A percentile compares a stretch with the other conserved stretches of the same genome.
These are phyloP conservation scores for Peromyscus aztecus DNA, from an alignment of 2,797 vertebrate species.

Conservation along the genomic window DNA sequence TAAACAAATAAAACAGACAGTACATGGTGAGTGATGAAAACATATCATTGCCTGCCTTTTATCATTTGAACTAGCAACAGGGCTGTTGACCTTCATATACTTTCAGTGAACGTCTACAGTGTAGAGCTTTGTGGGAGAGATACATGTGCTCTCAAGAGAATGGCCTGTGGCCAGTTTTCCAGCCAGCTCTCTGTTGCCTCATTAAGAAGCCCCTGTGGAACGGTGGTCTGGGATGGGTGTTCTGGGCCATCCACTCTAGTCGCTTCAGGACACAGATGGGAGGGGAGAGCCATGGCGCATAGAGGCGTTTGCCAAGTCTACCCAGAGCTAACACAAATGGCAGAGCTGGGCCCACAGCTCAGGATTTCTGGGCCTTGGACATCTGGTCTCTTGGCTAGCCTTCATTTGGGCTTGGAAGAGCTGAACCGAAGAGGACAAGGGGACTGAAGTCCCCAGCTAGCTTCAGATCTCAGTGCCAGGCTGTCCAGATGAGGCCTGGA, in stretches of 20 bases:
- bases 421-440: not conserved
- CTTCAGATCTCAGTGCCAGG: not conserved
- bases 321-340: not conserved
- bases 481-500: not conserved
- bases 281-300: not conserved
- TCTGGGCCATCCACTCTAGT: not conserved
- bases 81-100: not conserved
- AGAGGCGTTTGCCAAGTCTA: not conserved
- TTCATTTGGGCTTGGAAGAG: not conserved
- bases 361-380: not conserved
- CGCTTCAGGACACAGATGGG: not conserved
- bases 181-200: not conserved
- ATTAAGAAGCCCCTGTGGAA: not conserved
- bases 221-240: not conserved
- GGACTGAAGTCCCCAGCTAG: not conserved
- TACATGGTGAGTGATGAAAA: not conserved
- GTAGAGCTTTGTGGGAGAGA: not conserved
- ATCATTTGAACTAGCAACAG: not conserved
- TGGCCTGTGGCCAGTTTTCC: not conserved
- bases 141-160: not conserved
- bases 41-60: not conserved
- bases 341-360: not conserved
- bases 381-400: not conserved
- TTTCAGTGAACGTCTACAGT: not conserved
- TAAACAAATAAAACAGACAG: not conserved